Conservation (phyloP, 2,113 vertebrate species). For the Paedocypris sp. region DNA sequence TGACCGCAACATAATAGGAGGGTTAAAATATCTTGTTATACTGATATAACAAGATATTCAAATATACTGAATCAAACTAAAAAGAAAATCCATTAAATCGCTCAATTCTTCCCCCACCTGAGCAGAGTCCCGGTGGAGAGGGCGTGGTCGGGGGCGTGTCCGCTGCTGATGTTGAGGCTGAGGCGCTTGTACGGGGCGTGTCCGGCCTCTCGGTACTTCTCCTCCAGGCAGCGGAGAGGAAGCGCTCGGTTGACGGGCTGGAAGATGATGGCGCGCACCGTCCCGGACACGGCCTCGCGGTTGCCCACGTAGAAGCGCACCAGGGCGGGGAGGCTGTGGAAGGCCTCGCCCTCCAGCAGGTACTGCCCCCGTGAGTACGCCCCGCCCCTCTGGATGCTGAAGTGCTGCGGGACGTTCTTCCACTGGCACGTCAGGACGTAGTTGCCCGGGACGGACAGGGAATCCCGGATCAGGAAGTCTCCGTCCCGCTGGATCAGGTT, state of each 20-base stretch:
- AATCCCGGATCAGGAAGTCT: slow-evolving; percentile 91
- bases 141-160: slow-evolving; percentile 58
- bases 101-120: slow-evolving; percentile 65
- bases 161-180: slow-evolving; percentile 72
- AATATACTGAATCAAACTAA: no score
- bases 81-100: no score
- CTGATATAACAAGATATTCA: no score
- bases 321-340: slow-evolving; percentile 82
- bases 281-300: slow-evolving; percentile 80
- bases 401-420: slow-evolving; percentile 87
- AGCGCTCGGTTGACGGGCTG: slow-evolving; percentile 85
- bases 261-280: slow-evolving; percentile 88
- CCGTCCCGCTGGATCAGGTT: slow-evolving; percentile 81
- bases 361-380: slow-evolving; percentile 87
- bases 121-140: slow-evolving; percentile 64
- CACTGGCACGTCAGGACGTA: slow-evolving; percentile 95
- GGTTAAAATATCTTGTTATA: no score
- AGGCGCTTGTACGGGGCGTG: slow-evolving; percentile 63
- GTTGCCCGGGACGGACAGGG: slow-evolving; percentile 85
- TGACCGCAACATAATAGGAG: no score
- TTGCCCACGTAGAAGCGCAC: slow-evolving; percentile 90
- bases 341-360: slow-evolving; percentile 82
- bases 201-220: slow-evolving; percentile 69
- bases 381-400: slow-evolving; percentile 89
- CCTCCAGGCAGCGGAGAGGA: slow-evolving; percentile 82